Base-by-base conservation (phyloP, 2,113 vertebrate genomes). In the Tachysurus vachellii region DNA sequence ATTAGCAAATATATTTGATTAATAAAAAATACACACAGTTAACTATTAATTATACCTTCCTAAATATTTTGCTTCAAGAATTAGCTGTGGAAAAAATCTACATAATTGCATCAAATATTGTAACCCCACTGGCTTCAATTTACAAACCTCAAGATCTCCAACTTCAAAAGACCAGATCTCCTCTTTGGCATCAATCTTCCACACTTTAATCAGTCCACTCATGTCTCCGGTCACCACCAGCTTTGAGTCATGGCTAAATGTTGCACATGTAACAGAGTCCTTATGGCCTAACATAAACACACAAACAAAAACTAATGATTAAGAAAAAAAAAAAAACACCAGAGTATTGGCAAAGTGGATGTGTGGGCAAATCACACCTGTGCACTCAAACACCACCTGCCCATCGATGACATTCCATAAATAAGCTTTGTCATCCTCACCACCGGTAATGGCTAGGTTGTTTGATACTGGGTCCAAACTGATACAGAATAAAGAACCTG, bases 101-200 rank as follows among this genome's bases (percentile, higher is more conserved):
- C 16, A 71, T 42, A 42, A 42, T 19, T 42, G 47, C 19, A 47
- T n/a, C 26, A 21, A 14, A 56, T n/a, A 7, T 31, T 7, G 19
- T 31, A 31, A 3, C 8, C 8, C 4, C n/a, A 44, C 10, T 44
- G 13, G 61, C 19, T 28, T 31, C 3, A 26, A 0, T 92, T 95
- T 89, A 99, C 56, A 42, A 42, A 81, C 98, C 96, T 99, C 97
- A 89, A 99, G 93, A 91, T 99, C 98, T 42, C 95, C 97, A 66
- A 97, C 97, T 91, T 99, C 98, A 0, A 98, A 99, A 66, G 97
- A 97, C 98, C 98, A 99, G 86, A 98, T 93, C 90, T 99, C 97
- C 81, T 97, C 94, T 87, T 97, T 97, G 68, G 93, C 91, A 68
- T 98, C 97, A 28, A 99, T 95, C 62, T 94, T 97, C 98, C 98